phyloP scores from a whole-genome alignment of 2,797 vertebrate genomes.

The Podargus strigoides region DNA sequence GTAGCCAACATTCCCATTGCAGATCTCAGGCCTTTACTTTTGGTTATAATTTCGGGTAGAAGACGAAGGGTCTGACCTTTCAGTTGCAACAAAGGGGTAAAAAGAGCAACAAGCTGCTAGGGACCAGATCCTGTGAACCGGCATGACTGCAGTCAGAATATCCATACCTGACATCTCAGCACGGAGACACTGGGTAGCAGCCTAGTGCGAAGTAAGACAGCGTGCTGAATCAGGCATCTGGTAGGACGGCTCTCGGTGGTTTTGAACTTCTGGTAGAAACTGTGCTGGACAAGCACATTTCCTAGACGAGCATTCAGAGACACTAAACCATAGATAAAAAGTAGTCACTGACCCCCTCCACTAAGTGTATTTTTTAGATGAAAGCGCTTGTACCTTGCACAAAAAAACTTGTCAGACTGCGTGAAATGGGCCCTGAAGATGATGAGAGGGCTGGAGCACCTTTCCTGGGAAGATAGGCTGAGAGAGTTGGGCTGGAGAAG shows the following conservation, averaged over 20 bases:
- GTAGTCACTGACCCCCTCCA: not conserved
- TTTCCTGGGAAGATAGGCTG: too few relatives aligned
- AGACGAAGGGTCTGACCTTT: not conserved
- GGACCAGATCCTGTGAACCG: not conserved
- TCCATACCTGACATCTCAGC: too few relatives aligned
- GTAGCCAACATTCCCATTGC: not conserved
- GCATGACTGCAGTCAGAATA: fast-evolving
- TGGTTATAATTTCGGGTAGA: not conserved
- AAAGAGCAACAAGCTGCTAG: not conserved
- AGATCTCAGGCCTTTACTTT: not conserved
- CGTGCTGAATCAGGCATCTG: fast-evolving
- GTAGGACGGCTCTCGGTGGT: fast-evolving
- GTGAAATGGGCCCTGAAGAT: too few relatives aligned
- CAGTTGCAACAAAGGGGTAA: not conserved
- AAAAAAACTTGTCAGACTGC: not conserved
- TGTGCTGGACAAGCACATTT: not conserved
- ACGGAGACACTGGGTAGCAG: not conserved
- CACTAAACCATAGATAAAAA: not conserved
- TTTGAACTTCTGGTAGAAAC: not conserved
- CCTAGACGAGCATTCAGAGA: not conserved
- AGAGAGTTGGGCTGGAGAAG: too few relatives aligned
- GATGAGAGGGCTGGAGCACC: too few relatives aligned
- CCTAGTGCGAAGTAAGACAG: not conserved
- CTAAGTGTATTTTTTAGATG: not conserved
- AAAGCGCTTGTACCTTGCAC: not conserved